Base-by-base conservation (phyloP, 1,140 invertebrate genomes). In the Drosophila rufa region DNA sequence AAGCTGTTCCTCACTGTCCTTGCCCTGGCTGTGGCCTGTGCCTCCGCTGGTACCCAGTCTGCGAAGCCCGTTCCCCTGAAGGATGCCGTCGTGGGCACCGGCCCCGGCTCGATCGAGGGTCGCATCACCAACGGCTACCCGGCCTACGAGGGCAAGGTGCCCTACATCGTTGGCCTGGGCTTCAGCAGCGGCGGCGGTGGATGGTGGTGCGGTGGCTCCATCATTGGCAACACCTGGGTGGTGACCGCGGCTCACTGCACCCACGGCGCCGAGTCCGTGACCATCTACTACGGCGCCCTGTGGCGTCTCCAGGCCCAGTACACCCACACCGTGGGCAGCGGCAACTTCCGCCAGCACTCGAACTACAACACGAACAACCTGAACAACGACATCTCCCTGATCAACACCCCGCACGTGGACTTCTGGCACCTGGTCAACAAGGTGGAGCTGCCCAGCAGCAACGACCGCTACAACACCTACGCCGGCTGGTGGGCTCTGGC, bases 151-250 rank as follows among this genome's bases (percentile, higher is more conserved):
- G 93, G 93, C 0, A 93, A 94, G 83, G 93, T 93, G 46, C 94
- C 94, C 8, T 93, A 93, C 65, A 93, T 94, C 70, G 93, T 92
- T 9, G 68, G 57, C 38, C 73, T 64, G 53, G 68, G 42, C 76
- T 82, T 25, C 53, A 51, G 33, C 66, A 42, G 57, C 94, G 93
- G 94, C 94, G 75, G 47, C 93, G 81, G 86, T 89, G 94, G 60
- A 65, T 93, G 43, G 94, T 94, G 61, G 94, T 92, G 73, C 94
- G 93, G 95, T 12, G 95, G 94, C 19, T 94, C 94, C 40, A 81
- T 96, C 55, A 94, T 95, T 9, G 94, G 93, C 68, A 92, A 94
- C 25, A 91, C 93, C 51, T 93, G 92, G 59, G 94, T 94, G 14
- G 62, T 92, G n/a, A 93, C 94, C 4, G 79, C 79, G 8, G 77